Evolutionary conservation across 2,888 invertebrate genomes (phyloP).

Genomic region (Cantharis rufa): DNA sequence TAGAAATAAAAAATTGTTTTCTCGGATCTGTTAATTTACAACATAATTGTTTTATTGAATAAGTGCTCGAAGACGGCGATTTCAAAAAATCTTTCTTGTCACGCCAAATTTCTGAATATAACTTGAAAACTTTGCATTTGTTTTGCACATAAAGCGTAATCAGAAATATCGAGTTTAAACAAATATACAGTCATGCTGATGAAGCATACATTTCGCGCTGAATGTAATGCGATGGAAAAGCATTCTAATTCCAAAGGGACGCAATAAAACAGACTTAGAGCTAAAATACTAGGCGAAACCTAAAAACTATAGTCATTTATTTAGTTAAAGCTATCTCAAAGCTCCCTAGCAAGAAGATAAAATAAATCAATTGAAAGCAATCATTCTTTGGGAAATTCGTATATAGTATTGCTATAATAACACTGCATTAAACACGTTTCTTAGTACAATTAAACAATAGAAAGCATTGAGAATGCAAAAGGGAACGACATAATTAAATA

Average conservation of each 20-base stretch:
- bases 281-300: constrained; percentile 13
- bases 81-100: neutral
- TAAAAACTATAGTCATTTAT: constrained; percentile 22
- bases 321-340: constrained; percentile 20
- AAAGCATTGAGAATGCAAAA: constrained; percentile 29
- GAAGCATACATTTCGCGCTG: constrained; percentile 16
- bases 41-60: neutral
- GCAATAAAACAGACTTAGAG: constrained; percentile 16
- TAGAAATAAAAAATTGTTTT: neutral
- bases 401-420: constrained; percentile 14
- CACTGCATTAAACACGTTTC: constrained; percentile 28
- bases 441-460: constrained; percentile 33
- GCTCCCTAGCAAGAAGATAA: constrained; percentile 8
- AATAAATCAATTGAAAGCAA: constrained; percentile 22
- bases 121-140: constrained; percentile 15
- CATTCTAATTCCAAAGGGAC: constrained; percentile 16
- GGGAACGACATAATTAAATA: constrained; percentile 35
- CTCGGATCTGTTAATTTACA: neutral
- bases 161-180: constrained; percentile 20
- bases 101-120: neutral
- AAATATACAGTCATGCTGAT: constrained; percentile 22
- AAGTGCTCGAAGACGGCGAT: neutral
- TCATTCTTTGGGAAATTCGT: constrained; percentile 16
- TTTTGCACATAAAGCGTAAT: constrained; percentile 26
- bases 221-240: constrained; percentile 3